A percentile compares a stretch with the other conserved stretches of the same genome.
These are phyloP conservation scores for Stegastes partitus DNA, from an alignment of 2,113 vertebrate genomes.

Conservation along the genomic window DNA sequence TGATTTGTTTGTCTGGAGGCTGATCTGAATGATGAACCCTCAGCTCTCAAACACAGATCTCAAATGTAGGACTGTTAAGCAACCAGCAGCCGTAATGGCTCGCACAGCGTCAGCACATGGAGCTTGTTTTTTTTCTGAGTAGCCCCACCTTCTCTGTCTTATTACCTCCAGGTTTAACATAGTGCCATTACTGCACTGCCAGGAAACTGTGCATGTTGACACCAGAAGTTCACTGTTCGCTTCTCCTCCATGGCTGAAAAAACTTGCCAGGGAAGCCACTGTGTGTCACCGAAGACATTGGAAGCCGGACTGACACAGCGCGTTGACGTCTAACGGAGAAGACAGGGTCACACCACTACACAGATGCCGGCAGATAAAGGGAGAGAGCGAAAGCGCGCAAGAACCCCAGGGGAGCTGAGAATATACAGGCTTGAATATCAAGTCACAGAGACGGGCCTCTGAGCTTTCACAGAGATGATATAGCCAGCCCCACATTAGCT, in stretches of 20 bases:
- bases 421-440: conserved; percentile 67
- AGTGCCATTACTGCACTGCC: no score
- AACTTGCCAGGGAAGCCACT: conserved; percentile 1
- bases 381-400: conserved; percentile 17
- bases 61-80: not conserved
- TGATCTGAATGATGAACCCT: not conserved
- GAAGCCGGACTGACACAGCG: conserved; percentile 21
- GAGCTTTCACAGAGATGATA: conserved; percentile 55
- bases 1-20: not conserved
- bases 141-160: not conserved
- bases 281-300: conserved; percentile 16
- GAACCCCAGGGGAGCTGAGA: conserved; percentile 51
- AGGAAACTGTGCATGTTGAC: conserved; percentile 8
- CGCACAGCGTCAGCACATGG: not conserved
- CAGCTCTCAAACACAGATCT: not conserved
- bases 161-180: conserved; percentile 4
- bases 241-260: conserved; percentile 2
- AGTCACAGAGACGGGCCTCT: conserved; percentile 26
- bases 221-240: conserved; percentile 21
- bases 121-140: conserved; percentile 32
- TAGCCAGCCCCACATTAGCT: conserved; percentile 40
- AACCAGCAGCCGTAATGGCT: not conserved
- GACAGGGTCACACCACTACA: conserved; percentile 52
- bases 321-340: conserved; percentile 39
- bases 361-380: conserved; percentile 56